Evolutionary conservation across 2,888 invertebrate species (phyloP).

Genomic region (Drosophila crucigera): DNA sequence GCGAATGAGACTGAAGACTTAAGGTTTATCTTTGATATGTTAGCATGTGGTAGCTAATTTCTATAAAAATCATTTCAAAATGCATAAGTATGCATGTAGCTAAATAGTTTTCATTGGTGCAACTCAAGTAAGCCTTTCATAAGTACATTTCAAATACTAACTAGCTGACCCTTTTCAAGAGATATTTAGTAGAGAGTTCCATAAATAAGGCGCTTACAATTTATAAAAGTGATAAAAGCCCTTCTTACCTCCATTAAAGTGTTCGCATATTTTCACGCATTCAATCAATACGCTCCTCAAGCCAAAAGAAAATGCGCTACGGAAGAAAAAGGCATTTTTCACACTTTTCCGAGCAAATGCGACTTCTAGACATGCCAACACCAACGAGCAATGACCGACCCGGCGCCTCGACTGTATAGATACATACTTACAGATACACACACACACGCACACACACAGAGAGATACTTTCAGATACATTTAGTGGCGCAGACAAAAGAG

Average conservation of each 20-base stretch:
- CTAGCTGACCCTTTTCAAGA: slow-evolving; percentile 1
- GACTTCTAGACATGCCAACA: slow-evolving; percentile 48
- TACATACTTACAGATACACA: slow-evolving; percentile 28
- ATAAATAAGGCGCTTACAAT: slow-evolving; percentile 43
- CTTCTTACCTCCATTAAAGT: slow-evolving; percentile 40
- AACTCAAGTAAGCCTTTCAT: background rate
- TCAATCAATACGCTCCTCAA: slow-evolving; percentile 36
- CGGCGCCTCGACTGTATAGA: slow-evolving; percentile 23
- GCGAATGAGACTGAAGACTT: background rate
- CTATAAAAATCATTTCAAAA: background rate
- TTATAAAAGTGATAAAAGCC: slow-evolving; percentile 36
- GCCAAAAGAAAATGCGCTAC: slow-evolving; percentile 24
- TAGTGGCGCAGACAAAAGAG: slow-evolving; percentile 52
- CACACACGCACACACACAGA: slow-evolving; percentile 10
- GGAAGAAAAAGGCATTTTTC: slow-evolving; percentile 48
- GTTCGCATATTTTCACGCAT: slow-evolving; percentile 48
- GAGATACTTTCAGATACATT: slow-evolving; percentile 41
- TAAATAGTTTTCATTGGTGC: background rate
- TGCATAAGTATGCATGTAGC: background rate
- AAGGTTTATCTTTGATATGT: background rate
- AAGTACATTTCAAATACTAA: background rate
- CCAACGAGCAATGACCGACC: slow-evolving; percentile 50
- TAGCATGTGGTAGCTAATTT: background rate
- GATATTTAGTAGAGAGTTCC: background rate
- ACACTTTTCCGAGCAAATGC: slow-evolving; percentile 58